phyloP scores from a whole-genome alignment of 2,797 vertebrate species.

The Siniperca obscura region DNA sequence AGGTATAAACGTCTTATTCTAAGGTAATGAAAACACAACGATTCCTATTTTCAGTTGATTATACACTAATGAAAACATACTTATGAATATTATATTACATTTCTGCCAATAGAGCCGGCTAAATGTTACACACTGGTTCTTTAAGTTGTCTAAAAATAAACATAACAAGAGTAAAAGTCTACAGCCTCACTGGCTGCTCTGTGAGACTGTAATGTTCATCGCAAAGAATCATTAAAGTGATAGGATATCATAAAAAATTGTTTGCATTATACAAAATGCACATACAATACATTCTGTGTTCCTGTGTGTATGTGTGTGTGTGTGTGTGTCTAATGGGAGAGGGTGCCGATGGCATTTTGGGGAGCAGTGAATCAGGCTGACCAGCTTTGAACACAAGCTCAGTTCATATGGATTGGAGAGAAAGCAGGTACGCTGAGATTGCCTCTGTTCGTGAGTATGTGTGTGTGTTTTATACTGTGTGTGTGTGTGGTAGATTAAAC shows the following conservation, averaged over 20 bases:
- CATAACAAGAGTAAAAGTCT: no score
- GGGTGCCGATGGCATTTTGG: background rate
- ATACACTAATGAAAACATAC: no score
- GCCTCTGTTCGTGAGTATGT: conserved; percentile 5
- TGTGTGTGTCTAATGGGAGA: background rate
- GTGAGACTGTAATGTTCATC: background rate
- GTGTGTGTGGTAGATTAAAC: conserved; percentile 46
- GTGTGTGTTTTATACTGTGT: conserved; percentile 13
- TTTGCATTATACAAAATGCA: no score
- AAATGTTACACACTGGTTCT: no score
- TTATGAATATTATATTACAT: no score
- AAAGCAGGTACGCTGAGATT: conserved; percentile 17
- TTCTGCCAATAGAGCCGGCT: no score
- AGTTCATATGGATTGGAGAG: conserved; percentile 27
- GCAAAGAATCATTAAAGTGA: background rate
- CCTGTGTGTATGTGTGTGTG: background rate
- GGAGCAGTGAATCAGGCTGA: conserved; percentile 26
- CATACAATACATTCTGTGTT: background rate
- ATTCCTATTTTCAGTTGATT: no score
- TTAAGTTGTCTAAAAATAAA: no score
- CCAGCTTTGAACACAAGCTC: conserved; percentile 32
- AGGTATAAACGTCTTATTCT: no score
- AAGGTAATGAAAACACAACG: no score
- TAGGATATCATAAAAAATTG: background rate
- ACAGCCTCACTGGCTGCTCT: background rate